Evolutionary conservation across 2,797 vertebrate genomes (phyloP), one percentile per base, ranked within the genome.

Genomic region (Pseudomugil gertrudae): DNA sequence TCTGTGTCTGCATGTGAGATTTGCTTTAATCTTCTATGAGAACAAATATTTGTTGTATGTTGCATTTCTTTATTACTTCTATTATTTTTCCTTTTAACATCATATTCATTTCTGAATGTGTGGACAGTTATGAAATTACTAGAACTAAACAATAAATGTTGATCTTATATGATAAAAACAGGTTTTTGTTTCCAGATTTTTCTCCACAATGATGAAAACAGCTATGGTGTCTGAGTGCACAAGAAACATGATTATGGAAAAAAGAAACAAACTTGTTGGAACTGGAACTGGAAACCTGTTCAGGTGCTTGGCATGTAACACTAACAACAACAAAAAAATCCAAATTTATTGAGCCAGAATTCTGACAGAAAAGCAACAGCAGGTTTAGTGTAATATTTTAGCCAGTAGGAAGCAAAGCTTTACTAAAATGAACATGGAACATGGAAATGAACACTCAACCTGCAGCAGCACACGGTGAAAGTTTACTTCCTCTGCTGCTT

Each of bases 1-100:
- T 27, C 57, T n/a, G n/a, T n/a, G 30, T 48, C 32, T 32, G 53
- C 4, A 32, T 53, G 43, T 51, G n/a, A 53, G 4, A 63, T 65
- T 40, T 58, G 35, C 26, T 64, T 40, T n/a, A 8, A 45, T 5
- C 26, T n/a, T 29, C 7, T 15, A 26, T 21, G 5, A 5, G 17
- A 24, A 24, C 11, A 26, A 26, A 21, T 14, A 6, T 47, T 47
- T 21, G n/a, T 47, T 21, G 4, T 5, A 45, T 3, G 2, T 7
- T 43, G 19, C 7, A 10, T 47, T 47, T 47, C 9, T 21, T 2
- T 0, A 10, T 9, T 47, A 47, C 3, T n/a, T 3, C 7, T 45
- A 19, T 15, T 40, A 7, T n/a, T 45, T 45, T 7, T 45, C 7
- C 19, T n/a, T 47, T 47, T 47, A 47, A 47, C n/a, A 47, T 21